Evolutionary conservation across 2,888 invertebrate genomes (phyloP).

Genomic region (Amiota mariae): DNA sequence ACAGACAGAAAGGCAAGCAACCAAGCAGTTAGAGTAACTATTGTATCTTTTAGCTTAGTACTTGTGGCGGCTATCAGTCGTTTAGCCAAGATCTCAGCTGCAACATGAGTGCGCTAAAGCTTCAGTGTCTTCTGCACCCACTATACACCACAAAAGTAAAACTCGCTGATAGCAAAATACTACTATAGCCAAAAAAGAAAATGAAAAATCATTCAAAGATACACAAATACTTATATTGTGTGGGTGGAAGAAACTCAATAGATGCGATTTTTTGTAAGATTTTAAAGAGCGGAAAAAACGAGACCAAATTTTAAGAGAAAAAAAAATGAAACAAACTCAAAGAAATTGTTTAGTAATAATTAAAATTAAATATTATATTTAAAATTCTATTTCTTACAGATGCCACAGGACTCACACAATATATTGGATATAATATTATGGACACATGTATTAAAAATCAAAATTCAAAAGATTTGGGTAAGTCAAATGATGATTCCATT

Average conservation of each 20-base stretch:
- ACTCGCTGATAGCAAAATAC: constrained; percentile 7
- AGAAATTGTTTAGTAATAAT: too few relatives aligned
- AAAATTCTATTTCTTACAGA: too few relatives aligned
- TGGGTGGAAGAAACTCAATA: constrained; percentile 33
- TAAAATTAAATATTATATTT: too few relatives aligned
- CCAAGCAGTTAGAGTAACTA: constrained; percentile 26
- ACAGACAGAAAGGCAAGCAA: constrained; percentile 27
- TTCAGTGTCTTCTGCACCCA: not conserved
- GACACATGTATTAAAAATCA: too few relatives aligned
- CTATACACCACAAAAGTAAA: too few relatives aligned
- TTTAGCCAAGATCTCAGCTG: not conserved
- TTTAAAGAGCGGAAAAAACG: not conserved
- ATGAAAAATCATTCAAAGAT: constrained; percentile 2
- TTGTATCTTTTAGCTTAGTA: too few relatives aligned
- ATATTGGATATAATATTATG: too few relatives aligned
- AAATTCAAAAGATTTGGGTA: not conserved
- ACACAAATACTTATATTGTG: constrained; percentile 20
- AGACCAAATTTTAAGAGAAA: not conserved
- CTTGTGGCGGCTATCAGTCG: constrained; percentile 44
- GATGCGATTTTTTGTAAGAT: constrained; percentile 1
- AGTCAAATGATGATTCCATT: not conserved
- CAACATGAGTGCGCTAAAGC: not conserved
- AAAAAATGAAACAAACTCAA: not conserved
- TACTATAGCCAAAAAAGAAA: not conserved
- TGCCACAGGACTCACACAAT: too few relatives aligned